Evolutionary conservation across 2,113 vertebrate genomes (phyloP).

Genomic region (Lophius piscatorius): DNA sequence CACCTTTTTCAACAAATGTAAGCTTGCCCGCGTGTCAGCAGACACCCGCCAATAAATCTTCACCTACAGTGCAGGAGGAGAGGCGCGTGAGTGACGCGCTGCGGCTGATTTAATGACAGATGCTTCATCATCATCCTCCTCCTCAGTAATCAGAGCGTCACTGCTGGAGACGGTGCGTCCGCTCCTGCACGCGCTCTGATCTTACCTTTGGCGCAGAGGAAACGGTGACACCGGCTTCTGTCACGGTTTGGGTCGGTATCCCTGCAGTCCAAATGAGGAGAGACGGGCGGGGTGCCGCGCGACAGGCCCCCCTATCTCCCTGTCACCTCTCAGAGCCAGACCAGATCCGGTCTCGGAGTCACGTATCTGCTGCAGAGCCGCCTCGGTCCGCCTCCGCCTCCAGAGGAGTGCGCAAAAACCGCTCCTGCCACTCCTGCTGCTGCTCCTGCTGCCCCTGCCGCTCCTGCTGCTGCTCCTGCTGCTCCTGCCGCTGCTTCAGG

Average conservation of each 20-base stretch:
- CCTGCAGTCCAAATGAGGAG: conserved; percentile 68
- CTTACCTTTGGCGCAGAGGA: conserved; percentile 78
- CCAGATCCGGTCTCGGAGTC: conserved; percentile 43
- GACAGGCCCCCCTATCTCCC: conserved; percentile 8
- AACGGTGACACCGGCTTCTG: conserved; percentile 8
- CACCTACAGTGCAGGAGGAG: background rate
- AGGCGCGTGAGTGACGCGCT: conserved; percentile 8
- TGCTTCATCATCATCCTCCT: conserved; percentile 16
- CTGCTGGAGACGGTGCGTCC: conserved; percentile 27
- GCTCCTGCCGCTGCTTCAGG: conserved; percentile 21
- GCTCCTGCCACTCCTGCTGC: too few species aligned
- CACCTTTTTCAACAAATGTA: too few species aligned
- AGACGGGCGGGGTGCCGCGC: conserved; percentile 72
- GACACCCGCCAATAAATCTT: background rate
- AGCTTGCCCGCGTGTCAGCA: conserved; percentile 30
- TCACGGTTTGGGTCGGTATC: conserved; percentile 50
- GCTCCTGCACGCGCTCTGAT: conserved; percentile 1
- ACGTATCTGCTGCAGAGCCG: conserved; percentile 62
- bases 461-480: too few species aligned
- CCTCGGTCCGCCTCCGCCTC: conserved; percentile 33
- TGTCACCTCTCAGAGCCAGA: conserved; percentile 22
- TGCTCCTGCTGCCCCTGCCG: too few species aligned
- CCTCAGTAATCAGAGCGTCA: conserved; percentile 3
- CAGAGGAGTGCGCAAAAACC: conserved; percentile 49
- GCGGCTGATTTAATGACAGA: conserved; percentile 43